Percentiles rank a stretch among this genome's conserved stretches.
Conservation (phyloP, 2,888 invertebrate genomes). For the Leptarthrus brevirostris region DNA sequence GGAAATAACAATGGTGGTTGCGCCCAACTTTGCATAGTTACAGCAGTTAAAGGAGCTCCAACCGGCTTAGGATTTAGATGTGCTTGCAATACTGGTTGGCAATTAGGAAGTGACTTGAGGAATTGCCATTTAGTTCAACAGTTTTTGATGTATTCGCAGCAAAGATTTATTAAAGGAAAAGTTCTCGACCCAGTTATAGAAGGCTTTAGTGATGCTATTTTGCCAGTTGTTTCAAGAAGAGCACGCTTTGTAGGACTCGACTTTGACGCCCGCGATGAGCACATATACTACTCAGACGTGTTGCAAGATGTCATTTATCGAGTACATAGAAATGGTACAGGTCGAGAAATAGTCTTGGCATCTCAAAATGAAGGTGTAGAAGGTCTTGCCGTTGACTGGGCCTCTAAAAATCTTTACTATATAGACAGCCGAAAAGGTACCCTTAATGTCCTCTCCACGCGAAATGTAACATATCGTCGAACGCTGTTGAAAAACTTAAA, state of each 20-base stretch:
- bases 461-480: constrained; percentile 84
- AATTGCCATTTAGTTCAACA: constrained; percentile 86
- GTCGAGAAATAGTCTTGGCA: constrained; percentile 89
- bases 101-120: constrained; percentile 77
- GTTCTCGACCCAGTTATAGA: constrained; percentile 88
- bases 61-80: constrained; percentile 87
- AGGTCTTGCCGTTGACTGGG: constrained; percentile 96
- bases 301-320: constrained; percentile 93
- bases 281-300: constrained; percentile 98
- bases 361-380: constrained; percentile 98
- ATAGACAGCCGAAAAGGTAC: constrained; percentile 95
- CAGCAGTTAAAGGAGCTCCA: constrained; percentile 74
- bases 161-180: constrained; percentile 94
- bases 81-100: constrained; percentile 90
- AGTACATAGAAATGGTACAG: constrained; percentile 81
- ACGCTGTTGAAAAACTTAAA: constrained; percentile 89
- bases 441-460: constrained; percentile 89
- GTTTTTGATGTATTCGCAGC: constrained; percentile 95
- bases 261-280: constrained; percentile 89
- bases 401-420: constrained; percentile 93
- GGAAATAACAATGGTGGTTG: constrained; percentile 90
- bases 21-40: constrained; percentile 93
- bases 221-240: constrained; percentile 90
- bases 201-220: constrained; percentile 94
- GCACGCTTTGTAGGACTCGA: constrained; percentile 96